Evolutionary conservation across 1,140 invertebrate genomes (phyloP), one percentile per base, ranked within the genome.

Genomic region (Meteorus sp.): DNA sequence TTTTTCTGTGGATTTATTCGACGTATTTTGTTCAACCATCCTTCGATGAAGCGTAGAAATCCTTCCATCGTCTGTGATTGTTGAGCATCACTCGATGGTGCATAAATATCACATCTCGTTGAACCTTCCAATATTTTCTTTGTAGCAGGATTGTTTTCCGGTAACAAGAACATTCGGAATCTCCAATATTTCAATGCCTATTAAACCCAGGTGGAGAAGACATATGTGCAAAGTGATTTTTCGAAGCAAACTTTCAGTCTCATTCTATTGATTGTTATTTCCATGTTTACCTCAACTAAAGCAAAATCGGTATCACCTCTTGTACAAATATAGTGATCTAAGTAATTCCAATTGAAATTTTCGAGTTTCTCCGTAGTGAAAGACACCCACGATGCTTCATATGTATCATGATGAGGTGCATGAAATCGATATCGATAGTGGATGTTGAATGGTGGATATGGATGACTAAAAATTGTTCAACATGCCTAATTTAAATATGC

Each of bases 261-360:
- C 47, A 60, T 51, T 62, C 19, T 54, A 27, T 15, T 11, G 29
- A 17, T 3, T 11, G 52, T 13, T 11, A 44, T 55, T 53, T 35
- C 7, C 50, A 59, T 56, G 37, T 59, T 72, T 73, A 93, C 91
- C 82, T 95, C 93, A 62, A 89, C 87, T 17, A 97, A 81, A 22
- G 87, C 82, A 78, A 93, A 95, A 72, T 96, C 94, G 0, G 89
- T 91, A 74, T 97, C 94, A 4, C 95, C 94, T 44, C 92, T 81
- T 1, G 92, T 94, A 73, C 94, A 97, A 57, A 98, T 94, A 73
- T 98, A 98, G 75, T 97, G 91, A 79, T 98, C 95, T 77, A 98
- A 84, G 77, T 95, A 95, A 81, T 98, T 98, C 96, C 96, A 99
- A 77, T 97, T 97, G 70, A 94, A 98, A 70, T 91, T 95, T 80